Conservation (phyloP, 2,797 vertebrate species). For the Adrianichthys oophorus region DNA sequence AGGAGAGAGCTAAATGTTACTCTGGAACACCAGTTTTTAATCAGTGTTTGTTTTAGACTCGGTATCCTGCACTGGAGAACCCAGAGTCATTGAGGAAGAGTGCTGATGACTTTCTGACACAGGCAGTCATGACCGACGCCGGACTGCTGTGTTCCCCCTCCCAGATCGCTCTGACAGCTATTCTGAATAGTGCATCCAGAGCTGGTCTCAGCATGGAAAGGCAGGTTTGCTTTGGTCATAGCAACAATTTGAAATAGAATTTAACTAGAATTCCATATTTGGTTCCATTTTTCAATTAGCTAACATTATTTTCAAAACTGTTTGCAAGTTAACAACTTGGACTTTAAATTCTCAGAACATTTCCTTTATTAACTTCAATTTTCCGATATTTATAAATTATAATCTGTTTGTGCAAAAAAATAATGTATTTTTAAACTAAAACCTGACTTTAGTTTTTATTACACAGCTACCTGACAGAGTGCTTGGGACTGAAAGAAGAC, state of each 20-base stretch:
- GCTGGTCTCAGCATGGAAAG: constrained; percentile 92
- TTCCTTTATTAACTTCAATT: too few relatives aligned
- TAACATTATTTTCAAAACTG: background rate
- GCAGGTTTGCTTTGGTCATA: constrained; percentile 59
- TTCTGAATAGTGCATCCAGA: constrained; percentile 88
- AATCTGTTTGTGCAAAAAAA: too few relatives aligned
- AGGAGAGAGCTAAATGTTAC: background rate
- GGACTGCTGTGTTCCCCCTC: constrained; percentile 92
- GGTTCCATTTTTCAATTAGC: background rate
- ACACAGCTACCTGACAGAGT: constrained; percentile 89
- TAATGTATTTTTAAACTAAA: background rate
- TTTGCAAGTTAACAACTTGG: too few relatives aligned
- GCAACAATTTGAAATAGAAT: background rate
- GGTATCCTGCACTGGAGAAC: constrained; percentile 89
- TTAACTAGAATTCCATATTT: background rate
- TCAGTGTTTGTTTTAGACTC: constrained; percentile 78
- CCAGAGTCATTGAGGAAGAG: constrained; percentile 91
- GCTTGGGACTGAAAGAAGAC: constrained; percentile 85
- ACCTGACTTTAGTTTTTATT: background rate
- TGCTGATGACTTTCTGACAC: constrained; percentile 92
- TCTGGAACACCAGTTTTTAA: too few relatives aligned
- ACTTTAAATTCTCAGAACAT: too few relatives aligned
- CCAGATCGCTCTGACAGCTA: constrained; percentile 88
- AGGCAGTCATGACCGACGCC: constrained; percentile 86
- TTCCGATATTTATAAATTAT: too few relatives aligned